These are phyloP conservation scores for Porites evermanni DNA, from an alignment of 92 coral and sea anemone genomes.

Conservation along the genomic window DNA sequence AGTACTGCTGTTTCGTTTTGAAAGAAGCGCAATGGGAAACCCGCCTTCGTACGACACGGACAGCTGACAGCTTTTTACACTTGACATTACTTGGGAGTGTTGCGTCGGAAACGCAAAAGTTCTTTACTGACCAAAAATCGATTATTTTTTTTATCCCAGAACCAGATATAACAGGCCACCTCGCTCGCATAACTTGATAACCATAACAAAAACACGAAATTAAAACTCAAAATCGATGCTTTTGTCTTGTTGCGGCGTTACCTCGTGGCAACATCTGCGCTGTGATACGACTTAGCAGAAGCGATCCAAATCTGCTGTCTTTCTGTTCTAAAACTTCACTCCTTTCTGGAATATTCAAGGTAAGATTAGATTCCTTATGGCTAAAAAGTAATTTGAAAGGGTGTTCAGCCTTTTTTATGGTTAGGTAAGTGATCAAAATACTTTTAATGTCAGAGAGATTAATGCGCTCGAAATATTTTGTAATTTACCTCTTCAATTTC, in stretches of 20 bases:
- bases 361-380: not conserved
- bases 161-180: not conserved
- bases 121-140: not conserved
- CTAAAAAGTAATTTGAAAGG: not conserved
- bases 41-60: not conserved
- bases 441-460: not conserved
- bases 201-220: conserved; percentile 40
- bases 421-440: conserved; percentile 1
- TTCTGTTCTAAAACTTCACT: not conserved
- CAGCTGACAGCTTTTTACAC: not conserved
- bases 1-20: conserved; percentile 5
- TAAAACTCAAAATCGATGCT: not conserved
- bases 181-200: not conserved
- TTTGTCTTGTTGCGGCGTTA: conserved; percentile 15
- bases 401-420: not conserved
- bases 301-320: conserved; percentile 21
- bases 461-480: not conserved
- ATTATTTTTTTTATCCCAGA: conserved; percentile 17
- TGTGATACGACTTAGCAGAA: not conserved
- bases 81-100: not conserved
- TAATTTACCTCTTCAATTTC: not conserved
- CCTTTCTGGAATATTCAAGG: conserved; percentile 22
- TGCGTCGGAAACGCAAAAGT: not conserved
- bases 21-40: not conserved
- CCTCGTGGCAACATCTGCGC: conserved; percentile 47